Evolutionary conservation across 2,797 vertebrate genomes (phyloP).

Genomic region (Phoeniculus purpureus): DNA sequence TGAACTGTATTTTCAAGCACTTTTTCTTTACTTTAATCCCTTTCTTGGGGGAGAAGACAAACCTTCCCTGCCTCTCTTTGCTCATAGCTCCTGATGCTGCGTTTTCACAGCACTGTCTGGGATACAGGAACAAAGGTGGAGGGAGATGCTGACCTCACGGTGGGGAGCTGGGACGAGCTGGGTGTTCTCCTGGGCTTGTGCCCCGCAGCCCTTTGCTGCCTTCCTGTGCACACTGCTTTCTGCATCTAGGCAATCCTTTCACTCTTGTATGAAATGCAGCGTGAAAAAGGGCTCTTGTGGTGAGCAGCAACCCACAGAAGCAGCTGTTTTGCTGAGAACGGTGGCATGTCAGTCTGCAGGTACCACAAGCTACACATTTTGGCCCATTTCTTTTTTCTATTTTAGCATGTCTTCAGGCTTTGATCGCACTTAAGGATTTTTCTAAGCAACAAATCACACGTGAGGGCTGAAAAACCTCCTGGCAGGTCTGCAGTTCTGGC

Average conservation of each 20-base stretch:
- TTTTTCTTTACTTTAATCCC: background rate
- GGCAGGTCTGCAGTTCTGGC: background rate
- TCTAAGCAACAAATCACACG: background rate
- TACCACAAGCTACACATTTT: background rate
- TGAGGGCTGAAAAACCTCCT: background rate
- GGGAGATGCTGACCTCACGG: accelerated
- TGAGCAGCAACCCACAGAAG: background rate
- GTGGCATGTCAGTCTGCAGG: accelerated
- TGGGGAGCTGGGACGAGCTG: background rate
- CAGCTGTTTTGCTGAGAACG: background rate
- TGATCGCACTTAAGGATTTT: background rate
- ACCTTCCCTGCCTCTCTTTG: background rate
- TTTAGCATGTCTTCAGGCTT: background rate
- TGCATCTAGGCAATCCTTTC: background rate
- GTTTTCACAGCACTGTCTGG: background rate
- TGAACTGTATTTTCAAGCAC: background rate
- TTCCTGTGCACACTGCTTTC: background rate
- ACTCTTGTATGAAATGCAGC: background rate
- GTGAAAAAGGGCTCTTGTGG: background rate
- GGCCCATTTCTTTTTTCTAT: background rate
- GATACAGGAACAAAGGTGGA: background rate
- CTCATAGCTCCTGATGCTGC: background rate
- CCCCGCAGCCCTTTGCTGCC: background rate
- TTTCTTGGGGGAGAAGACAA: background rate
- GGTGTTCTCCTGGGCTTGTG: background rate